Evolutionary conservation across 2,797 vertebrate species (phyloP).

Genomic region (Centroberyx gerrardi): DNA sequence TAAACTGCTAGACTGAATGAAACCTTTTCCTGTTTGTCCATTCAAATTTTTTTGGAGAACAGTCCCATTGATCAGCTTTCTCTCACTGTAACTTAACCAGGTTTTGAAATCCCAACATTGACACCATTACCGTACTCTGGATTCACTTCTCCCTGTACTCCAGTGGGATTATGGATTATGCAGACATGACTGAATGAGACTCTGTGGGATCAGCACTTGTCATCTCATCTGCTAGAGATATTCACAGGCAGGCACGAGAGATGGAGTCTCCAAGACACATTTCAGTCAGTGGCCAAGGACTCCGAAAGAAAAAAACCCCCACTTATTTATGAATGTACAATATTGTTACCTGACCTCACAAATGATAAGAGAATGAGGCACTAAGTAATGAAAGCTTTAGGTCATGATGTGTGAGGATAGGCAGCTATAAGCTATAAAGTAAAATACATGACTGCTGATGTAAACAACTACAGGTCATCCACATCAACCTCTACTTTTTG

Average conservation of each 20-base stretch:
- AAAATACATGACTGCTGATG: too few species aligned
- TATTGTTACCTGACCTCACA: too few species aligned
- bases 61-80: constrained; percentile 32
- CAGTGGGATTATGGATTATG: constrained; percentile 66
- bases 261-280: constrained; percentile 21
- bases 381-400: too few species aligned
- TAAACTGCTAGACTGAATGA: constrained; percentile 8
- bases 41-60: constrained; percentile 11
- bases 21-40: constrained; percentile 1
- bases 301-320: not conserved
- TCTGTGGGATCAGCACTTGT: constrained; percentile 58
- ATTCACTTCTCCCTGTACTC: constrained; percentile 40
- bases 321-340: too few species aligned
- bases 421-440: not conserved
- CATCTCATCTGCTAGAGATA: constrained; percentile 65
- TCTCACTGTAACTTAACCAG: constrained; percentile 30
- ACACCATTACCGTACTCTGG: constrained; percentile 27
- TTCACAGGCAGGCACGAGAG: constrained; percentile 50
- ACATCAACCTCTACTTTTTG: too few species aligned
- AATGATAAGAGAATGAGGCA: too few species aligned
- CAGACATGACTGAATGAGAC: constrained; percentile 64
- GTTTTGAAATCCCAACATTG: constrained; percentile 55
- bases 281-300: constrained; percentile 26
- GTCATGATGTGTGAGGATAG: not conserved
- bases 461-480: too few species aligned